Conservation (phyloP, 2,113 vertebrate species). For the Ammospiza caudacuta region DNA sequence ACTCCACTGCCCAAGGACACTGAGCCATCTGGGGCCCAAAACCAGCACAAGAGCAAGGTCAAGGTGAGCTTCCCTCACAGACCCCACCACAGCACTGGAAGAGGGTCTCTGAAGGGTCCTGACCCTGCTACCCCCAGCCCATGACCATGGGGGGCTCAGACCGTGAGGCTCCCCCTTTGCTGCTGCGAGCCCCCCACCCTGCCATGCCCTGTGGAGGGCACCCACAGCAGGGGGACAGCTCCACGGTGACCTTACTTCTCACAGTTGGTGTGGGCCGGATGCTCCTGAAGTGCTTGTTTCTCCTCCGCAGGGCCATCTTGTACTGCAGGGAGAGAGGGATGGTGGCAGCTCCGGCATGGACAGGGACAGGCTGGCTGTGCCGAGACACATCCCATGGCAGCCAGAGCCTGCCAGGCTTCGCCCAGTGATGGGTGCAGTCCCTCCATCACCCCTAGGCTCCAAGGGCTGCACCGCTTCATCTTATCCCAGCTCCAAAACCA, state of each 20-base stretch:
- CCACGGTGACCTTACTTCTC: conserved; percentile 74
- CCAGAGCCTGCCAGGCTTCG: fast-evolving
- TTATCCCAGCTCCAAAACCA: background rate
- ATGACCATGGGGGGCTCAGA: fast-evolving
- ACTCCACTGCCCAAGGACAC: background rate
- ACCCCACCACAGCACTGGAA: fast-evolving
- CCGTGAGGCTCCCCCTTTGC: fast-evolving
- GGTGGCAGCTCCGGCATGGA: fast-evolving
- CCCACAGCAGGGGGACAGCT: fast-evolving
- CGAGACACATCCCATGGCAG: fast-evolving
- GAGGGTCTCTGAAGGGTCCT: background rate
- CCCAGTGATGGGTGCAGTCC: background rate
- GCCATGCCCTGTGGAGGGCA: fast-evolving
- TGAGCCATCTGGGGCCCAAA: background rate
- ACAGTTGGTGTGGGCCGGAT: conserved; percentile 77
- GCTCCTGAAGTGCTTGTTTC: conserved; percentile 74
- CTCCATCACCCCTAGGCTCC: background rate
- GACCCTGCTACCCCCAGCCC: background rate
- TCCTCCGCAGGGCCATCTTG: conserved; percentile 80
- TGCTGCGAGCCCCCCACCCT: fast-evolving
- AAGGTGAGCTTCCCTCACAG: background rate
- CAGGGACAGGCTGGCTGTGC: background rate
- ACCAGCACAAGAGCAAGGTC: background rate
- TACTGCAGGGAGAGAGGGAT: conserved; percentile 23
- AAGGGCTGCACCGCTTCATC: background rate